A percentile compares a stretch with the other conserved stretches of the same genome.
Conservation (phyloP, 1,140 invertebrate genomes). For the Paraescarpia echinospica region DNA sequence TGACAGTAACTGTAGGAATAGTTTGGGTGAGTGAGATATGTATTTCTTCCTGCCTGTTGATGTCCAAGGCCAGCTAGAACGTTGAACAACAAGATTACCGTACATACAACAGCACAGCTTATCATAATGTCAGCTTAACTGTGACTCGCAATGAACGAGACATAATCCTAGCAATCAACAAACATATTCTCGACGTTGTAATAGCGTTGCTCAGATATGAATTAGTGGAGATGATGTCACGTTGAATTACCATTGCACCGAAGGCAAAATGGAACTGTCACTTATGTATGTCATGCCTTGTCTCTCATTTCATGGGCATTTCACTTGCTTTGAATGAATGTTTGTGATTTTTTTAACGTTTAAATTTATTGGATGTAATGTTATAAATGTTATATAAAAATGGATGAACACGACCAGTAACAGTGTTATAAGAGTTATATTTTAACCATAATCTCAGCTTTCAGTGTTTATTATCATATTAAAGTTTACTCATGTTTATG, state of each 20-base stretch:
- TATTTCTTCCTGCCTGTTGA: no score
- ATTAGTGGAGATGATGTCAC: not conserved
- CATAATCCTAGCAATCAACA: not conserved
- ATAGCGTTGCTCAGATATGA: not conserved
- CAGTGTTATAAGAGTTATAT: not conserved
- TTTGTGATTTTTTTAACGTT: not conserved
- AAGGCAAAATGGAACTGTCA: not conserved
- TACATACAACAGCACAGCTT: not conserved
- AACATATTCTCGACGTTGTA: not conserved
- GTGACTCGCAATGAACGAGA: not conserved
- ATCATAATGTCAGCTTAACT: not conserved
- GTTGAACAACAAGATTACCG: not conserved
- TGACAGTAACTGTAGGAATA: not conserved
- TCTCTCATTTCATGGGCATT: not conserved
- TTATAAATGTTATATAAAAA: not conserved
- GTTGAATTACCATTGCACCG: not conserved
- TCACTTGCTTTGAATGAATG: not conserved
- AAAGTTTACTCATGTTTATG: not conserved
- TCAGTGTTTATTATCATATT: not conserved
- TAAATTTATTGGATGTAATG: not conserved
- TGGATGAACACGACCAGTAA: not conserved
- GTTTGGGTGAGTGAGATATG: no score
- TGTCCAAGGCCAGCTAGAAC: not conserved
- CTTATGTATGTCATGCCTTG: not conserved
- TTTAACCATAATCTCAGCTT: not conserved